phyloP scores from a whole-genome alignment of 53 echinoderm and acorn worm species.

The Henricia sp. region DNA sequence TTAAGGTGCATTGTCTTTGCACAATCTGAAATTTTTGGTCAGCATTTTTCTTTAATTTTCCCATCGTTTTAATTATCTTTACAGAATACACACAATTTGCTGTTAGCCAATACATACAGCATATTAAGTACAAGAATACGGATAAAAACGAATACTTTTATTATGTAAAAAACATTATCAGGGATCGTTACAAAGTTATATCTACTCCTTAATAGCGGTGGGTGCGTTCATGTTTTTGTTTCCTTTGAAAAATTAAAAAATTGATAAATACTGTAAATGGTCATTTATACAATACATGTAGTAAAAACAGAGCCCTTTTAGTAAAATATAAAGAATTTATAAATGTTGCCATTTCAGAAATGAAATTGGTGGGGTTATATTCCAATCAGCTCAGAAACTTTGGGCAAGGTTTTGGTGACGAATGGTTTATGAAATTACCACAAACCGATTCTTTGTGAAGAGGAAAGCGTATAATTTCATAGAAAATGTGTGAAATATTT shows the following conservation, averaged over 20 bases:
- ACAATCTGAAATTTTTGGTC: no score
- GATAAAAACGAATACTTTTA: neutral
- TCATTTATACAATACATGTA: neutral
- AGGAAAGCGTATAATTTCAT: no score
- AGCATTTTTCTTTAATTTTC: no score
- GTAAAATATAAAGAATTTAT: no score
- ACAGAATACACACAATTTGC: neutral
- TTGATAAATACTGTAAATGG: conserved; percentile 9
- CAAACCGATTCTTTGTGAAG: no score
- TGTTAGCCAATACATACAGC: conserved; percentile 24
- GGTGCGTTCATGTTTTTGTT: conserved; percentile 4
- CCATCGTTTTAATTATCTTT: neutral
- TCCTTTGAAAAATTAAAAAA: neutral
- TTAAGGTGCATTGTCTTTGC: no score
- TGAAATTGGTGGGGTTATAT: neutral
- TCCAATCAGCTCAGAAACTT: no score
- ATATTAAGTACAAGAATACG: conserved; percentile 28
- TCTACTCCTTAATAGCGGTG: conserved; percentile 5
- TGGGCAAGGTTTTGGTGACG: no score
- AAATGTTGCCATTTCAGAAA: neutral
- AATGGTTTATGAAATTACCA: no score
- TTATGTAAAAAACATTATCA: neutral
- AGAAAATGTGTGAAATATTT: no score
- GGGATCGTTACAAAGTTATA: neutral
- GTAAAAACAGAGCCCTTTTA: neutral